Evolutionary conservation across 1,140 invertebrate species (phyloP).

Genomic region (Helicoverpa zea): DNA sequence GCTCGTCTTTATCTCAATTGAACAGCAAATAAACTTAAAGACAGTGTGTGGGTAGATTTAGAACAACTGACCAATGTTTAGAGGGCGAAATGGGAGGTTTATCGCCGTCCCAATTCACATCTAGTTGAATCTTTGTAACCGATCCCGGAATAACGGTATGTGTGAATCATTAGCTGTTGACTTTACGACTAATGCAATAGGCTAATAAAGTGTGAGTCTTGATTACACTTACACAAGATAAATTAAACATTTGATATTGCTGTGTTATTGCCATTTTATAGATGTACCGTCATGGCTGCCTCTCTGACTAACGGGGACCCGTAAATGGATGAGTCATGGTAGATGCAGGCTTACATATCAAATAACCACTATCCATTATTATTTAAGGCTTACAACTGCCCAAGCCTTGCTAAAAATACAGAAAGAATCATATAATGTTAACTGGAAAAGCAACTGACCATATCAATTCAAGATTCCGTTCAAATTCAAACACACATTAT

Average conservation of each 20-base stretch:
- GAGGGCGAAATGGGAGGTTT: slow-evolving; percentile 34
- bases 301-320: slow-evolving; percentile 8
- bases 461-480: neutral
- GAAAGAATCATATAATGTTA: no score
- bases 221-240: slow-evolving; percentile 12
- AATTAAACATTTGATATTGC: neutral
- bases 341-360: no score
- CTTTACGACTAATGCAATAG: neutral
- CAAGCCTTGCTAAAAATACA: no score
- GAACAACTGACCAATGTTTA: slow-evolving; percentile 7
- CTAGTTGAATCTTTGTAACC: neutral
- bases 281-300: neutral
- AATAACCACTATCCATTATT: no score
- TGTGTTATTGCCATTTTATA: slow-evolving; percentile 1
- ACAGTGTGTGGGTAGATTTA: slow-evolving; percentile 28
- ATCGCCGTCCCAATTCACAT: slow-evolving; percentile 19
- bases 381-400: no score
- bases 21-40: slow-evolving; percentile 23
- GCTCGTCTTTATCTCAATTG: slow-evolving; percentile 44
- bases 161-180: slow-evolving; percentile 17
- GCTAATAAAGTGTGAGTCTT: slow-evolving; percentile 8
- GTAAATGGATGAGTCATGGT: neutral
- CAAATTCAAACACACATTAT: neutral
- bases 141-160: slow-evolving; percentile 15
- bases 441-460: neutral